Conservation (phyloP, 2,888 invertebrate species). For the Ryuthela nishihirai region DNA sequence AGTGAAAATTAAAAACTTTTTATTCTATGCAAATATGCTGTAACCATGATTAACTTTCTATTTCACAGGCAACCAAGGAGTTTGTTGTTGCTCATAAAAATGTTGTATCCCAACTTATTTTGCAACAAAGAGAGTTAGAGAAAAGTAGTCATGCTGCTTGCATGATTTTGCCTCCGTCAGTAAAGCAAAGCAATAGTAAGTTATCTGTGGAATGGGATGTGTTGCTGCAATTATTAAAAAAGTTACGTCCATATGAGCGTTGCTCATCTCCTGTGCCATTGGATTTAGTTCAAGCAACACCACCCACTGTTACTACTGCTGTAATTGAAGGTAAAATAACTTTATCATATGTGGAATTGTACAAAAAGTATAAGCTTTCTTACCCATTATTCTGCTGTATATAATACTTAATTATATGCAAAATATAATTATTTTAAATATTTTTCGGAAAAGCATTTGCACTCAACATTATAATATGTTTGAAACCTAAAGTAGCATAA, state of each 20-base stretch:
- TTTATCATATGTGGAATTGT: no score
- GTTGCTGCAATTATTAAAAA: slow-evolving; percentile 21
- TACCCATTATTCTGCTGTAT: no score
- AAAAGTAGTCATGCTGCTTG: slow-evolving; percentile 23
- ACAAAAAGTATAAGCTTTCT: no score
- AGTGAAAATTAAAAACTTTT: no score
- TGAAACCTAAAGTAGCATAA: no score
- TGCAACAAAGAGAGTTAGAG: slow-evolving; percentile 27
- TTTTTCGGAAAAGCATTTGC: no score
- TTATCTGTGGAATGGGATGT: slow-evolving; percentile 27
- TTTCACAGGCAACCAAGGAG: slow-evolving; percentile 20
- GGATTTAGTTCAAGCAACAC: slow-evolving; percentile 4
- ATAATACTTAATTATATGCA: no score
- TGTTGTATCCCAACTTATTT: slow-evolving; percentile 17
- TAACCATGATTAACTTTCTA: no score
- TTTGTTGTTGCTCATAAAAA: slow-evolving; percentile 10
- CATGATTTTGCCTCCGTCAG: slow-evolving; percentile 22
- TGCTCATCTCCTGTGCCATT: slow-evolving; percentile 24
- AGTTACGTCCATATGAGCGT: slow-evolving; percentile 28
- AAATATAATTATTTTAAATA: no score
- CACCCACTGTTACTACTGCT: slow-evolving; percentile 5
- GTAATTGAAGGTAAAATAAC: slow-evolving; percentile 28
- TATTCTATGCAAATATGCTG: no score
- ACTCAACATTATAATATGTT: no score
- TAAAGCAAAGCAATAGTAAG: slow-evolving; percentile 15